Evolutionary conservation across 2,113 vertebrate species (phyloP).

Genomic region (Elachura formosa): DNA sequence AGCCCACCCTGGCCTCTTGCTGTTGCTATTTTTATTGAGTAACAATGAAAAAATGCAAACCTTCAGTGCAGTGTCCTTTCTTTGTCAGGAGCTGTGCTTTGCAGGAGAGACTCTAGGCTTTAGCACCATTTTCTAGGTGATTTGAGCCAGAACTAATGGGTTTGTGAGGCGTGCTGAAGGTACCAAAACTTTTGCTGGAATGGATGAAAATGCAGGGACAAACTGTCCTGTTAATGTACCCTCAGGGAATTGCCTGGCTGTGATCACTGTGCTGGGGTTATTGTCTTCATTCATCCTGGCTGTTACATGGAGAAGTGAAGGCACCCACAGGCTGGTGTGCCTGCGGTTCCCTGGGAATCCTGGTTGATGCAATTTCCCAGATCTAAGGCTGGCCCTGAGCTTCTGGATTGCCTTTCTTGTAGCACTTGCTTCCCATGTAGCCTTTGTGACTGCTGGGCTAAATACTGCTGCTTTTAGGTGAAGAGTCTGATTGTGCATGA

Average conservation of each 20-base stretch:
- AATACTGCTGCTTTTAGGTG: background rate
- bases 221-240: background rate
- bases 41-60: background rate
- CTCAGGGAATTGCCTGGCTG: background rate
- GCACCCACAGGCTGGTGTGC: background rate
- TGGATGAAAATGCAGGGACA: background rate
- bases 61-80: background rate
- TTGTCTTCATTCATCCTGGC: background rate
- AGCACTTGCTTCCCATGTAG: background rate
- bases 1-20: background rate
- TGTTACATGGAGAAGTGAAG: background rate
- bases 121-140: background rate
- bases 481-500: background rate
- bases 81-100: background rate
- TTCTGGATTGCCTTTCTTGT: background rate
- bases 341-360: background rate
- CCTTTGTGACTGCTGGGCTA: background rate
- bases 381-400: background rate
- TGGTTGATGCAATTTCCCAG: background rate
- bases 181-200: background rate
- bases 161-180: background rate
- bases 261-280: background rate
- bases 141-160: background rate
- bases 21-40: background rate
- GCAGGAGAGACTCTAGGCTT: background rate